These are phyloP conservation scores for Gymnobelideus leadbeateri DNA, from an alignment of 2,113 vertebrate genomes.

Conservation along the genomic window DNA sequence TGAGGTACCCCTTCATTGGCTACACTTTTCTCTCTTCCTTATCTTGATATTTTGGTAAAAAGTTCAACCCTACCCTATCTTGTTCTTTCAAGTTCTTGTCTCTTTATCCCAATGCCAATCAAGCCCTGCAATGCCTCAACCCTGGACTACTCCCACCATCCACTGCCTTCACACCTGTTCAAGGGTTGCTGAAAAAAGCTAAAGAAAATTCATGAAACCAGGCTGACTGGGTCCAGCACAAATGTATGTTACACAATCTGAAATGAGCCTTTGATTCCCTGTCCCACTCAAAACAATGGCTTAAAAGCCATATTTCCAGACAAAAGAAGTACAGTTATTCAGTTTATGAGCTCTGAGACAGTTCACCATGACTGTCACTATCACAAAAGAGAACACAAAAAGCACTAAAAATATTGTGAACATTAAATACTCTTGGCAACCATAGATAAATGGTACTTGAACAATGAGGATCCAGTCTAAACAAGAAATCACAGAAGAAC, in stretches of 20 bases:
- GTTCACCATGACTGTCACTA: neutral
- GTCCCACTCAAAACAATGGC: neutral
- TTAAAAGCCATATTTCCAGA: neutral
- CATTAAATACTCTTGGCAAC: neutral
- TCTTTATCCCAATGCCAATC: neutral
- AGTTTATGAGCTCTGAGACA: neutral
- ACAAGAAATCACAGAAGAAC: neutral
- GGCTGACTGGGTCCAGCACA: neutral
- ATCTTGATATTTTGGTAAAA: neutral
- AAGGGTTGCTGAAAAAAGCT: neutral
- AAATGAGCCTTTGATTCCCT: neutral
- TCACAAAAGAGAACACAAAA: neutral
- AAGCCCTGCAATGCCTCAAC: neutral
- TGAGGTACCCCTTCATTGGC: neutral
- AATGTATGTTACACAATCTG: neutral
- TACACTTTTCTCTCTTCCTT: neutral
- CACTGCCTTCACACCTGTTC: neutral
- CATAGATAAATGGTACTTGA: neutral
- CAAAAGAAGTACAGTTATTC: neutral
- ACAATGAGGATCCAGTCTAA: neutral
- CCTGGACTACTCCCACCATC: neutral
- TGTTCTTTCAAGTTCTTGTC: neutral
- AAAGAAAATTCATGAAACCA: neutral
- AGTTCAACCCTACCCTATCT: neutral
- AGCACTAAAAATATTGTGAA: neutral